Evolutionary conservation across 35 echinoderm and acorn worm species (phyloP).

Genomic region (Ptychodera flava): DNA sequence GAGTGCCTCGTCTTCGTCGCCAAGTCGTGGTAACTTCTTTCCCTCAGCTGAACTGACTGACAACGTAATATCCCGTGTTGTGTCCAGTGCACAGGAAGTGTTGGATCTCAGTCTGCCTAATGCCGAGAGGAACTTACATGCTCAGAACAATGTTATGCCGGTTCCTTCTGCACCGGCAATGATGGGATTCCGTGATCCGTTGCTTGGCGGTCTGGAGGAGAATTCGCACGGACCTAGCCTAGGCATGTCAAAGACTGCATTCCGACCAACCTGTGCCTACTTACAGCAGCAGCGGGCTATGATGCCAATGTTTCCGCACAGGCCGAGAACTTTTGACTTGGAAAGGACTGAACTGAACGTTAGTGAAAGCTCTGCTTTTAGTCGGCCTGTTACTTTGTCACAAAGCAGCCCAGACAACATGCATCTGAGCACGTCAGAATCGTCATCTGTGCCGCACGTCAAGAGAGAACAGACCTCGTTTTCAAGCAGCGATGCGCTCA

Average conservation of each 20-base stretch:
- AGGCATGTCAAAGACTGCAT: neutral
- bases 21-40: neutral
- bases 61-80: neutral
- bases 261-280: neutral
- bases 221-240: neutral
- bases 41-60: neutral
- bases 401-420: neutral
- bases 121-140: neutral
- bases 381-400: neutral
- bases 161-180: neutral
- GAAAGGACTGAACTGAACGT: neutral
- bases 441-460: neutral
- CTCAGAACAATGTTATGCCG: neutral
- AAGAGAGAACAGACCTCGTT: neutral
- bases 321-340: neutral
- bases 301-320: neutral
- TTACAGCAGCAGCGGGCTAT: neutral
- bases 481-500: neutral
- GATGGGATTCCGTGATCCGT: neutral
- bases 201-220: neutral
- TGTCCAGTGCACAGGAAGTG: neutral
- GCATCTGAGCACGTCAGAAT: neutral
- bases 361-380: neutral
- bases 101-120: neutral
- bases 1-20: neutral